Evolutionary conservation across 1,140 invertebrate genomes (phyloP).

Genomic region (Orius insidiosus): DNA sequence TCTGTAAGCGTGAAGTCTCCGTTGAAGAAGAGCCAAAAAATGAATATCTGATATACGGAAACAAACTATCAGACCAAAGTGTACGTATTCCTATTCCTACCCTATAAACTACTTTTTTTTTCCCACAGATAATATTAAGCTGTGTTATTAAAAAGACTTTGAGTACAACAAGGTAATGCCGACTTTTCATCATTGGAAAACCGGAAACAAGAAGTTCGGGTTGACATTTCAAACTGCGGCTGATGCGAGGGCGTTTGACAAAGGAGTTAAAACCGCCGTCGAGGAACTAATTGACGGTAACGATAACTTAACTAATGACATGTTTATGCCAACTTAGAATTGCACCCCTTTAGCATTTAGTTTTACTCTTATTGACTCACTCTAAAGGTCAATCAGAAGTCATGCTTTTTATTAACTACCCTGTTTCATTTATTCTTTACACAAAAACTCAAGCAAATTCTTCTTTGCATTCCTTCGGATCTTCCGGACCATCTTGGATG

Average conservation of each 20-base stretch:
- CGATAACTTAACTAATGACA: too few species aligned
- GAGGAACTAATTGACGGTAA: conserved; percentile 83
- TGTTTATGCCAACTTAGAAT: too few species aligned
- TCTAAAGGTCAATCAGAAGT: too few species aligned
- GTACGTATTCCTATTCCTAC: conserved; percentile 33
- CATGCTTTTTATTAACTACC: too few species aligned
- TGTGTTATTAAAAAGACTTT: conserved; percentile 92
- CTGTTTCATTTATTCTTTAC: too few species aligned
- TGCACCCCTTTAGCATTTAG: too few species aligned
- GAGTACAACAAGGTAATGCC: conserved; percentile 96
- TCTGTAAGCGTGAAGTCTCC: conserved; percentile 47
- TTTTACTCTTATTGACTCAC: too few species aligned
- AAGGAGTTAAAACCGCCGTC: conserved; percentile 73
- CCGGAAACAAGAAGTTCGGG: conserved; percentile 85
- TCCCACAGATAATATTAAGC: conserved; percentile 69
- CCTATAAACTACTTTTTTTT: conserved; percentile 15
- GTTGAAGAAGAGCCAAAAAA: conserved; percentile 31
- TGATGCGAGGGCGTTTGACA: conserved; percentile 86
- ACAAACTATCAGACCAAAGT: conserved; percentile 76
- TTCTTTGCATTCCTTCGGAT: too few species aligned
- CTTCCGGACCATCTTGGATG: too few species aligned
- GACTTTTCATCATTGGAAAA: conserved; percentile 94
- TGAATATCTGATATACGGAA: conserved; percentile 83
- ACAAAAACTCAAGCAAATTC: too few species aligned
- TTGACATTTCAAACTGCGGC: conserved; percentile 86